phyloP scores from a whole-genome alignment of 2,113 vertebrate species.

The Peromyscus maniculatus region DNA sequence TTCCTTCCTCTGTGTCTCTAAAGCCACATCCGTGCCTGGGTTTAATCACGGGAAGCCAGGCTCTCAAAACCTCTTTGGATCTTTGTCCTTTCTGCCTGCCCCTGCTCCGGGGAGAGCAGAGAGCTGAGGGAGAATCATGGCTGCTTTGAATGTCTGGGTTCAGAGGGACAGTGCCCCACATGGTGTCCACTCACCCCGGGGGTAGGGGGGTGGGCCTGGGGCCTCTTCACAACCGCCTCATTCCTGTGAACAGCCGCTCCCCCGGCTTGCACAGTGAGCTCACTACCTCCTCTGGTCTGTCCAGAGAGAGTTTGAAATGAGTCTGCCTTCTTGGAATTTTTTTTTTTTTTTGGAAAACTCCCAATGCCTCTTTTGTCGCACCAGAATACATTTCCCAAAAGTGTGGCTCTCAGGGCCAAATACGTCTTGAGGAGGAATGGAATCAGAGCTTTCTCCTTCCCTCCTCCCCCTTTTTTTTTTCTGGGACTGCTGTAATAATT shows the following conservation, averaged over 20 bases:
- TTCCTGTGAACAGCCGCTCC: not conserved
- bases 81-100: slow-evolving; percentile 33
- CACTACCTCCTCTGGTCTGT: not conserved
- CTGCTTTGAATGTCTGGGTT: not conserved
- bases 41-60: slow-evolving; percentile 37
- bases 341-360: not conserved
- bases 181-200: not conserved
- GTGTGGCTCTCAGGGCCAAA: not conserved
- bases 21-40: slow-evolving; percentile 70
- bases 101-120: slow-evolving; percentile 4
- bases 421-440: not conserved
- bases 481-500: not conserved
- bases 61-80: not conserved
- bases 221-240: not conserved
- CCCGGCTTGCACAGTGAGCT: fast-evolving
- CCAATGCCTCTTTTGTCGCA: not conserved
- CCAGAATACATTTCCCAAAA: not conserved
- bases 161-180: not conserved
- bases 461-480: not conserved
- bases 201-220: too few species aligned
- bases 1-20: slow-evolving; percentile 68
- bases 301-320: not conserved
- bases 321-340: not conserved
- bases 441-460: not conserved
- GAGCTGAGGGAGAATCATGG: not conserved